Evolutionary conservation across 2,113 vertebrate genomes (phyloP).

Genomic region (Zonotrichia leucophrys): DNA sequence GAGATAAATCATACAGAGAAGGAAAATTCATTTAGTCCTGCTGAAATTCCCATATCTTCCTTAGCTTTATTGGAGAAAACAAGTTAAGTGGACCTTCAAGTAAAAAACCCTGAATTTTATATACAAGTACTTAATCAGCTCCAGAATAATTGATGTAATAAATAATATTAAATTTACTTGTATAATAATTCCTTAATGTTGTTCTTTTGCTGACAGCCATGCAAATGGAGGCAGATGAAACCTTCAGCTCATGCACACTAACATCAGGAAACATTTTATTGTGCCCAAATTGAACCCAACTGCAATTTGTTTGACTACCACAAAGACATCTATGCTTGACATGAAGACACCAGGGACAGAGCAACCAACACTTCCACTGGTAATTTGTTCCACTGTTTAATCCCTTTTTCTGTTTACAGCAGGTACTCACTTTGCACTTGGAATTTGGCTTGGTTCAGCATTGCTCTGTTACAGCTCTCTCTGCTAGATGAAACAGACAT

Average conservation of each 20-base stretch:
- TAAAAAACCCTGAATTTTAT: background rate
- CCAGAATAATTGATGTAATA: background rate
- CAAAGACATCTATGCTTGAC: background rate
- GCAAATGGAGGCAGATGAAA: background rate
- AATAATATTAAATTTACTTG: background rate
- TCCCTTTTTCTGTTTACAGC: background rate
- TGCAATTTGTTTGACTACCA: background rate
- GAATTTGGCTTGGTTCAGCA: background rate
- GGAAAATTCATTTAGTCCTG: background rate
- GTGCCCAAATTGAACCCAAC: background rate
- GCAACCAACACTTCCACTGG: background rate
- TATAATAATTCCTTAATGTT: background rate
- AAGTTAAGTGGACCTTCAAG: background rate
- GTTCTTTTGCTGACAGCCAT: background rate
- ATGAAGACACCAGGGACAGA: background rate
- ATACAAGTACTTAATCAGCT: background rate
- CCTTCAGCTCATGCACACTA: background rate
- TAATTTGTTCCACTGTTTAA: slow-evolving; percentile 13
- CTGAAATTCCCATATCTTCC: background rate
- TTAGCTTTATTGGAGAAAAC: background rate
- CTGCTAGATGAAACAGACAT: background rate
- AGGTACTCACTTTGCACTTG: background rate
- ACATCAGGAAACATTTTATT: background rate
- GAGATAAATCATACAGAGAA: slow-evolving; percentile 71
- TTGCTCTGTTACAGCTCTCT: background rate